phyloP scores from a whole-genome alignment of 2,797 vertebrate species.

The Linurgus olivaceus region DNA sequence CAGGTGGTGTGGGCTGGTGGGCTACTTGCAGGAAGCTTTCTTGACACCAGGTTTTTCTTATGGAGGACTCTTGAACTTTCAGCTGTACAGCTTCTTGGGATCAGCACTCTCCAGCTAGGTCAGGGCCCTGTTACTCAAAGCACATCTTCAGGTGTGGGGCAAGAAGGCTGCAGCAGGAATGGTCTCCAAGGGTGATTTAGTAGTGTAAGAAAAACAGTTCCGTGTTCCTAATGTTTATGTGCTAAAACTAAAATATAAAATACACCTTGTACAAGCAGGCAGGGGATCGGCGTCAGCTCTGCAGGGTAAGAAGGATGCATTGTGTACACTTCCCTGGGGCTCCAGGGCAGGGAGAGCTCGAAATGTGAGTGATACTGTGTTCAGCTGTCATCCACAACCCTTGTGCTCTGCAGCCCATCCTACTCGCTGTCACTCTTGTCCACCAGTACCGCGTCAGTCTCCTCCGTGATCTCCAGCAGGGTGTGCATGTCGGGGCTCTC shows the following conservation, averaged over 20 bases:
- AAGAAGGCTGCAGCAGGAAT: slow-evolving; percentile 26
- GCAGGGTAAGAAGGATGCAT: neutral
- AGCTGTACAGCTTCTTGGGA: neutral
- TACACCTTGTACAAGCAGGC: slow-evolving; percentile 58
- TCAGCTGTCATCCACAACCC: slow-evolving; percentile 15
- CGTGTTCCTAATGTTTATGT: slow-evolving; percentile 39
- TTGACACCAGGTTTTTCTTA: neutral
- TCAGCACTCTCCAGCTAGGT: neutral
- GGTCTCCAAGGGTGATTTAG: slow-evolving; percentile 35
- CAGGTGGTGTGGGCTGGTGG: accelerated
- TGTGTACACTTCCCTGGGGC: neutral
- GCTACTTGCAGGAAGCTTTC: neutral
- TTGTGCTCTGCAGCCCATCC: neutral
- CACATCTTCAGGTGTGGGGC: neutral
- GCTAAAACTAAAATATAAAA: slow-evolving; percentile 63
- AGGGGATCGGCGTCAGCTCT: neutral
- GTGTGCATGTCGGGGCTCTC: slow-evolving; percentile 82
- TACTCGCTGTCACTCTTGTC: slow-evolving; percentile 91
- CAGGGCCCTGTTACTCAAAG: neutral
- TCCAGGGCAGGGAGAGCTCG: slow-evolving; percentile 45
- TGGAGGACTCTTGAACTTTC: neutral
- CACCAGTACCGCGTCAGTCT: slow-evolving; percentile 85
- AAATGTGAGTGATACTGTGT: slow-evolving; percentile 44
- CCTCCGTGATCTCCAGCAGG: slow-evolving; percentile 88
- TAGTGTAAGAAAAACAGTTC: slow-evolving; percentile 56